These are phyloP conservation scores for Blomia tropicalis DNA, from an alignment of 2,888 invertebrate species.

Conservation along the genomic window DNA sequence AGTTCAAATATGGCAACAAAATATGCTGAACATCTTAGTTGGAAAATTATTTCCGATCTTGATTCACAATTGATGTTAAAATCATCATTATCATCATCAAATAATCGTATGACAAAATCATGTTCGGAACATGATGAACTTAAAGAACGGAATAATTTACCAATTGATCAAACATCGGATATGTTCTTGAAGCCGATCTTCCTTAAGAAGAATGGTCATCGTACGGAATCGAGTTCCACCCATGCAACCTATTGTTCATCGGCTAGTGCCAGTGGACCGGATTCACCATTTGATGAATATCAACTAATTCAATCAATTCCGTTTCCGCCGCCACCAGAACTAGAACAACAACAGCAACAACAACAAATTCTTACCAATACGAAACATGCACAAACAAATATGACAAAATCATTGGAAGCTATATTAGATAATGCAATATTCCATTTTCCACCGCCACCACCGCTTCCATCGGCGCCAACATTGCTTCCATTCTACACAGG, in stretches of 20 bases:
- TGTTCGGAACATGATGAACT: slow-evolving; percentile 1
- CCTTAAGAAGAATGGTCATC: too few relatives aligned
- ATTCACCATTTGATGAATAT: background rate
- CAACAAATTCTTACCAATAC: too few relatives aligned
- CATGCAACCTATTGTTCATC: background rate
- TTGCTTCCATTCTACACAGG: background rate
- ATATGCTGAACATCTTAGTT: slow-evolving; percentile 6
- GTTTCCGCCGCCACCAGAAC: too few relatives aligned
- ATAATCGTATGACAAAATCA: background rate
- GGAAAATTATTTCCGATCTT: background rate
- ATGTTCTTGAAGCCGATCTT: background rate
- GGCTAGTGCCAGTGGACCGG: background rate
- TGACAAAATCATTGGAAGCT: background rate
- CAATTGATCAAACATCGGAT: background rate
- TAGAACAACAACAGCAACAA: too few relatives aligned
- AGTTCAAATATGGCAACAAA: background rate
- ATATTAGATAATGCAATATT: background rate
- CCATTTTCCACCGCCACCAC: background rate
- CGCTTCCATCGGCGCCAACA: background rate
- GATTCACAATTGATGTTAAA: background rate
- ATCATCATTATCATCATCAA: background rate
- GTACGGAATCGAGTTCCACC: background rate
- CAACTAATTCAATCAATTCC: too few relatives aligned
- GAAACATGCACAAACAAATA: background rate
- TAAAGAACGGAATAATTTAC: background rate